Percentiles rank a stretch among this genome's conserved stretches.
Conservation (phyloP, 2,113 vertebrate species). For the Corythornis vintsioides region DNA sequence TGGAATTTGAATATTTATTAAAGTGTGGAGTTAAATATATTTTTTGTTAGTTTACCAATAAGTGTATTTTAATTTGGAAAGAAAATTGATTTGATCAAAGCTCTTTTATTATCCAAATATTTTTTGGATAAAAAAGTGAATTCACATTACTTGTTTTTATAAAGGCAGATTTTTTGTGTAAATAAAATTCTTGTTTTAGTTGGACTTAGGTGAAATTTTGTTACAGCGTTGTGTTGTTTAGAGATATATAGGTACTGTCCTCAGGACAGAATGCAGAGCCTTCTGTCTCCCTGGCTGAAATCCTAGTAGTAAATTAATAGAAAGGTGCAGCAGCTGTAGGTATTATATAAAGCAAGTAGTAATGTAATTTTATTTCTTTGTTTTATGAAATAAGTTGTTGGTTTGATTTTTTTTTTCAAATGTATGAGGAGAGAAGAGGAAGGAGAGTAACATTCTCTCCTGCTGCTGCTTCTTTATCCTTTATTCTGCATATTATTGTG, state of each 20-base stretch:
- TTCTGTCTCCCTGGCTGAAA: not conserved
- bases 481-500: not conserved
- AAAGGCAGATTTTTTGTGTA: not conserved
- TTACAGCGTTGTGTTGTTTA: not conserved
- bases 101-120: not conserved
- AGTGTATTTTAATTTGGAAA: not conserved
- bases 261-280: not conserved
- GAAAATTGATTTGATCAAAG: not conserved
- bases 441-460: not conserved
- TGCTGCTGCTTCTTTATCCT: not conserved
- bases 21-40: not conserved
- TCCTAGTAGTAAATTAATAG: not conserved
- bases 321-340: not conserved
- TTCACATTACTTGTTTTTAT: not conserved
- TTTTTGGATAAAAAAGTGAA: not conserved
- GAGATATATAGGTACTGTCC: not conserved
- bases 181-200: not conserved
- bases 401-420: not conserved
- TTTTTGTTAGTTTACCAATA: not conserved
- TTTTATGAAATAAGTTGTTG: not conserved
- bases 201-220: not conserved
- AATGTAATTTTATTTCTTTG: not conserved
- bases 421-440: not conserved
- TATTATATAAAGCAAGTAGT: not conserved
- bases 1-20: not conserved